These are phyloP conservation scores for Scaptomyza pallida DNA, from an alignment of 1,140 invertebrate genomes.

Conservation along the genomic window DNA sequence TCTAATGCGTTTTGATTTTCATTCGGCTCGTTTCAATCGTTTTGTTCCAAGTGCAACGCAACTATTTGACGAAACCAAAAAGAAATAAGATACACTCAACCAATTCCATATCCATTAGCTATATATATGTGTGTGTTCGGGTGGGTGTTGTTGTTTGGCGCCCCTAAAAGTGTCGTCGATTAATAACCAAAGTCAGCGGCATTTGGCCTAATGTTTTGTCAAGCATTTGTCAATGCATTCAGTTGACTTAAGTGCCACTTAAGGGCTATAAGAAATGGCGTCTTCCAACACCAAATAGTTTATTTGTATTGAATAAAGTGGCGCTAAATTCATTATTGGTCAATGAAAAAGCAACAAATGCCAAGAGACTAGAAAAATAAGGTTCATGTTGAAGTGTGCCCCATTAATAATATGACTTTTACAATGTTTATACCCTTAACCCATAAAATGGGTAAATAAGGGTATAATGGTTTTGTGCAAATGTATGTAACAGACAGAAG, in stretches of 20 bases:
- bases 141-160: constrained; percentile 5
- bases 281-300: neutral
- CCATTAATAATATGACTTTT: no score
- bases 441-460: no score
- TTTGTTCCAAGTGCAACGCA: constrained; percentile 18
- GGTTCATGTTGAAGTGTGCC: no score
- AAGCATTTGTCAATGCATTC: constrained; percentile 41
- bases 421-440: no score
- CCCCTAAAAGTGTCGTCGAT: constrained; percentile 63
- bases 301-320: neutral
- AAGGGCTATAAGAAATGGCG: neutral
- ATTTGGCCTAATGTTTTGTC: constrained; percentile 42
- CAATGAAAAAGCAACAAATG: no score
- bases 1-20: constrained; percentile 55
- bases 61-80: constrained; percentile 37
- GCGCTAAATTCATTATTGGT: no score
- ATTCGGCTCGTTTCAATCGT: constrained; percentile 15
- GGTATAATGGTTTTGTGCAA: no score
- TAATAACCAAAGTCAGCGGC: constrained; percentile 53
- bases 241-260: constrained; percentile 22
- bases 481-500: no score
- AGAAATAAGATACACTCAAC: constrained; percentile 62
- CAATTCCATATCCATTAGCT: constrained; percentile 71
- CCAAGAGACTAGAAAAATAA: no score
- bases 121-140: constrained; percentile 9